Evolutionary conservation across 2,888 invertebrate genomes (phyloP).

Genomic region (Volucella inflata): DNA sequence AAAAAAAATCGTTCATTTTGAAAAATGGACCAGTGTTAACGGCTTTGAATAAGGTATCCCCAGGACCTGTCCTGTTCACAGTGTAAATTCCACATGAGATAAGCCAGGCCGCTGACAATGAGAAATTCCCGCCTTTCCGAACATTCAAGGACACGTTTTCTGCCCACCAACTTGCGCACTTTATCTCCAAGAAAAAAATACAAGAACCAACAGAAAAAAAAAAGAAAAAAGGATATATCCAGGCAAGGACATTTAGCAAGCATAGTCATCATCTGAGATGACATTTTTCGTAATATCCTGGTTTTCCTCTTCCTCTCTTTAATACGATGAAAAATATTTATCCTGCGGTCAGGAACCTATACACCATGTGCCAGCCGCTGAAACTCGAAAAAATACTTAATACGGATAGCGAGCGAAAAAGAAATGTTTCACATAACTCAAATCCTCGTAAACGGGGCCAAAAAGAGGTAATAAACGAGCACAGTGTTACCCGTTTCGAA

Average conservation of each 20-base stretch:
- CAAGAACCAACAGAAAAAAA: neutral
- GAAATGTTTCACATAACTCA: too few relatives aligned
- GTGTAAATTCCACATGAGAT: slow-evolving; percentile 17
- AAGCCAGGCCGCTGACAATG: slow-evolving; percentile 5
- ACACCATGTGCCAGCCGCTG: neutral
- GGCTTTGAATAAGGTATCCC: slow-evolving; percentile 10
- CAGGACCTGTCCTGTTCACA: slow-evolving; percentile 4
- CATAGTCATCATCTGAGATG: slow-evolving; percentile 38
- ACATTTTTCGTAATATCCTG: slow-evolving; percentile 57
- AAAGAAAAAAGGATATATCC: neutral
- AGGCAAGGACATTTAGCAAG: too few relatives aligned
- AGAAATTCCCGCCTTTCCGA: slow-evolving; percentile 33
- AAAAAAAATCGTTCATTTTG: neutral
- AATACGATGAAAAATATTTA: slow-evolving; percentile 31
- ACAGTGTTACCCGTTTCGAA: too few relatives aligned
- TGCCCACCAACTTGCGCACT: neutral
- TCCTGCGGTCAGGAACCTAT: slow-evolving; percentile 5
- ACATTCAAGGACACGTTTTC: slow-evolving; percentile 26
- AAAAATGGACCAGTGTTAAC: neutral
- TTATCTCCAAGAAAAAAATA: neutral
- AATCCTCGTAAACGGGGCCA: too few relatives aligned
- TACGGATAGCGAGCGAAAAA: too few relatives aligned
- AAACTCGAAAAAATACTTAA: neutral
- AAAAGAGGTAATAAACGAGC: too few relatives aligned
- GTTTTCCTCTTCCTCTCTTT: neutral